These are phyloP conservation scores for Eumaeus atala DNA, from an alignment of 1,140 invertebrate species.

Conservation along the genomic window DNA sequence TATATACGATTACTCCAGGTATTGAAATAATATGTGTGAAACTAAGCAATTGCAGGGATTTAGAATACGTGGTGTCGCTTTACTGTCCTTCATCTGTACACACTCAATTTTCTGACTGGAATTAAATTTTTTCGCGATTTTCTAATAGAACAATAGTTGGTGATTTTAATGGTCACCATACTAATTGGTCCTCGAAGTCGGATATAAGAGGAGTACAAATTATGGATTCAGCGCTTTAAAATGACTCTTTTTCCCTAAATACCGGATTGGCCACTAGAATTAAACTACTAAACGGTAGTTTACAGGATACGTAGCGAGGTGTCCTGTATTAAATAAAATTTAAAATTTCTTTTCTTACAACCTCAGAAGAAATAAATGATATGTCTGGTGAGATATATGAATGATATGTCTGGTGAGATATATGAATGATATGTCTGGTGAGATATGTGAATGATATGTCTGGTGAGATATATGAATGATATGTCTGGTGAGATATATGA, in stretches of 20 bases:
- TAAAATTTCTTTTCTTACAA: too few species aligned
- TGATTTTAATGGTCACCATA: not conserved
- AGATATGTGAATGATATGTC: too few species aligned
- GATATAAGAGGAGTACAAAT: not conserved
- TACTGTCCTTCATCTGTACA: not conserved
- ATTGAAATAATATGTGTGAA: not conserved
- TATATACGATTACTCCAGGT: not conserved
- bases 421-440: too few species aligned
- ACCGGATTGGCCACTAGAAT: slow-evolving; percentile 1
- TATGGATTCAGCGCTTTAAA: not conserved
- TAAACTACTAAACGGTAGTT: slow-evolving; percentile 11
- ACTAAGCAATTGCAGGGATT: not conserved
- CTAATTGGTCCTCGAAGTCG: not conserved
- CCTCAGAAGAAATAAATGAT: too few species aligned
- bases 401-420: too few species aligned
- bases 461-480: too few species aligned
- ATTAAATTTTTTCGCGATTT: not conserved
- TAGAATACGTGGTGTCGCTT: not conserved
- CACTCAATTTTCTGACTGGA: not conserved
- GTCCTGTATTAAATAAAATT: too few species aligned
- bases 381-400: too few species aligned
- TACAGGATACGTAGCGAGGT: slow-evolving; percentile 17
- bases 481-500: too few species aligned
- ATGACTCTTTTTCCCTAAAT: slow-evolving; percentile 8
- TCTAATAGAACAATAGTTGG: not conserved